phyloP scores from a whole-genome alignment of 2,797 vertebrate genomes.

The Brachyrhaphis roseni region DNA sequence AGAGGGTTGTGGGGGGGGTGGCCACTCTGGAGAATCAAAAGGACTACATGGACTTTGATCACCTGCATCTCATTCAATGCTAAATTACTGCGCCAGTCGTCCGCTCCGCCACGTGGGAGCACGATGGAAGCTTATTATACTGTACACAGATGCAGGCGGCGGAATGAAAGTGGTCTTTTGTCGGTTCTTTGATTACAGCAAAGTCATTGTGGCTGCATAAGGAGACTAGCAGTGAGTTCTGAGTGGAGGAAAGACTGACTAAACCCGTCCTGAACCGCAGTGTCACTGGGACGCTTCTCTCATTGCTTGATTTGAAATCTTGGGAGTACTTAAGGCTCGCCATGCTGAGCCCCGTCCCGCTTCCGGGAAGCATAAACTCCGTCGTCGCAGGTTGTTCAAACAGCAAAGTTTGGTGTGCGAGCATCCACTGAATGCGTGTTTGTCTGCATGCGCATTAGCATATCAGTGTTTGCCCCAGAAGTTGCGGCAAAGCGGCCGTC shows the following conservation, averaged over 20 bases:
- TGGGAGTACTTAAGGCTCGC: constrained; percentile 39
- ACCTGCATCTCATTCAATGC: constrained; percentile 77
- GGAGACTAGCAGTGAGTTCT: constrained; percentile 74
- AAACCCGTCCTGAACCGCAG: constrained; percentile 7
- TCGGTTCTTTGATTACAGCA: constrained; percentile 82
- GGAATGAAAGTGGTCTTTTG: constrained; percentile 81
- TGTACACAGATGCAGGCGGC: constrained; percentile 77
- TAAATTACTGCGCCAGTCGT: constrained; percentile 71
- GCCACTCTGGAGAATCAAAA: constrained; percentile 81
- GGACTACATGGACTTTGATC: constrained; percentile 83
- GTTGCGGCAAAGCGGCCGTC: constrained; percentile 71
- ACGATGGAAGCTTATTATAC: constrained; percentile 78
- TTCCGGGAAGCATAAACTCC: constrained; percentile 66
- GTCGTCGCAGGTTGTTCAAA: constrained; percentile 20
- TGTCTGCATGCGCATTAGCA: constrained; percentile 58
- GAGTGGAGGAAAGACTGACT: constrained; percentile 36
- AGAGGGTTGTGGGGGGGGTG: constrained; percentile 47
- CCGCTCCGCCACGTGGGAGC: constrained; percentile 72
- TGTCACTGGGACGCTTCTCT: not conserved
- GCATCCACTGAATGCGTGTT: constrained; percentile 31
- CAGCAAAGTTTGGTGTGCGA: constrained; percentile 64
- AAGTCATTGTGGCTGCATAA: constrained; percentile 76
- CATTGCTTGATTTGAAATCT: constrained; percentile 37
- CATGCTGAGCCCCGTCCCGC: constrained; percentile 36
- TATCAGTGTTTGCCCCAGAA: constrained; percentile 76